These are phyloP conservation scores for Linnaemya tessellans DNA, from an alignment of 2,888 invertebrate genomes.

Conservation along the genomic window DNA sequence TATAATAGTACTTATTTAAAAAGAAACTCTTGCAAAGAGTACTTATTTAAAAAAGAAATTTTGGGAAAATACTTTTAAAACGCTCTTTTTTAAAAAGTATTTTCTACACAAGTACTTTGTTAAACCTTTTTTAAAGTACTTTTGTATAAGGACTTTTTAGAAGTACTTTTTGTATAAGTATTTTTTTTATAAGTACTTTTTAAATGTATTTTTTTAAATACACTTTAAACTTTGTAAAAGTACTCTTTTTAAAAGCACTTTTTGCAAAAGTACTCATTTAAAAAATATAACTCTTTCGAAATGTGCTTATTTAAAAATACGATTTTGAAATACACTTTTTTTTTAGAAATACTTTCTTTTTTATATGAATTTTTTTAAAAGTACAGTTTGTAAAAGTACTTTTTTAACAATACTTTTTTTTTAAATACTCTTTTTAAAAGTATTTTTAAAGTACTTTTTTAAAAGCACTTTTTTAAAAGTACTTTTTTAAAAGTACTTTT, in stretches of 20 bases:
- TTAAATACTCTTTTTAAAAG: neutral
- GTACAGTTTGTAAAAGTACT: too few species aligned
- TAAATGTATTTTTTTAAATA: too few species aligned
- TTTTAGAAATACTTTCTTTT: neutral
- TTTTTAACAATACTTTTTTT: too few species aligned
- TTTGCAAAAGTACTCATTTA: neutral
- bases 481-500: neutral
- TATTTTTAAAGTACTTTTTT: slow-evolving; percentile 7
- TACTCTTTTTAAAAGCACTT: neutral
- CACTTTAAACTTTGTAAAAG: neutral
- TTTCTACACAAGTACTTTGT: too few species aligned
- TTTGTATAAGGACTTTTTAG: too few species aligned
- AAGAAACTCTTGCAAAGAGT: neutral
- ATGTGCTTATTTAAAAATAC: neutral
- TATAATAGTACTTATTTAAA: neutral
- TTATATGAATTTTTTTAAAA: too few species aligned
- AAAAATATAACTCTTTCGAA: neutral
- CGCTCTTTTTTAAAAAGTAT: neutral
- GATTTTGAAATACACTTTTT: neutral
- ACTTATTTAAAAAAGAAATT: neutral
- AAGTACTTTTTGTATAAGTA: too few species aligned
- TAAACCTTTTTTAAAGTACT: too few species aligned
- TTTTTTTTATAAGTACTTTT: too few species aligned
- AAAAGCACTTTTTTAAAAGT: neutral
- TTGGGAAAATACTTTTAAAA: neutral